These are phyloP conservation scores for Acanthisitta chloris DNA, from an alignment of 2,113 vertebrate species.

Conservation along the genomic window DNA sequence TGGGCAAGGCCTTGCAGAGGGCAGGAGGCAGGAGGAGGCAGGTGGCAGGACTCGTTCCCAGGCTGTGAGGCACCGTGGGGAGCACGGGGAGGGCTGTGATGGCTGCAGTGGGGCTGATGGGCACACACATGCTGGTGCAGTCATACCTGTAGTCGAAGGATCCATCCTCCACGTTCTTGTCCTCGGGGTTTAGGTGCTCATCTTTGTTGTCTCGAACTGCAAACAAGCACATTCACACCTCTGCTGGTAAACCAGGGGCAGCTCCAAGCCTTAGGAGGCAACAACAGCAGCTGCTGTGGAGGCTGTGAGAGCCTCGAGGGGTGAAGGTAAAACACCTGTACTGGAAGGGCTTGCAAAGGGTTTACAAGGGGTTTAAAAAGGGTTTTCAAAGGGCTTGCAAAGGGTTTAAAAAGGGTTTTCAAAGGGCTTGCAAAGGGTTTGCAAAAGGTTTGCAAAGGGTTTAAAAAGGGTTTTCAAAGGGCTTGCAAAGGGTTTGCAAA, in stretches of 20 bases:
- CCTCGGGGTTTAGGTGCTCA: conserved; percentile 87
- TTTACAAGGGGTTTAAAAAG: neutral
- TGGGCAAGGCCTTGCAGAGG: neutral
- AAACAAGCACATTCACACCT: neutral
- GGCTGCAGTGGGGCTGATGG: neutral
- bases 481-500: no score
- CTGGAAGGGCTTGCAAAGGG: neutral
- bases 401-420: neutral
- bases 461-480: neutral
- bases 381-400: neutral
- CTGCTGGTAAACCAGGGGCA: neutral
- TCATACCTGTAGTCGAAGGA: conserved; percentile 96
- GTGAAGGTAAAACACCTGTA: neutral
- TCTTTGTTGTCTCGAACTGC: conserved; percentile 94
- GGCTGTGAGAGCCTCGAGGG: neutral
- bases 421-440: neutral
- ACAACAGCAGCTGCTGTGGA: neutral
- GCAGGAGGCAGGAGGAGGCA: neutral
- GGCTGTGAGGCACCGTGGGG: neutral
- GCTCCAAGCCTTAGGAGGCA: neutral
- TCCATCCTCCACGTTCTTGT: conserved; percentile 92
- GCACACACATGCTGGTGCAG: neutral
- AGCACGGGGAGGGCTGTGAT: neutral
- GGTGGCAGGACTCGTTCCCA: neutral
- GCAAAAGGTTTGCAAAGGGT: neutral